These are phyloP conservation scores for Drosophila nigromelanica DNA, from an alignment of 1,140 invertebrate species.

Conservation along the genomic window DNA sequence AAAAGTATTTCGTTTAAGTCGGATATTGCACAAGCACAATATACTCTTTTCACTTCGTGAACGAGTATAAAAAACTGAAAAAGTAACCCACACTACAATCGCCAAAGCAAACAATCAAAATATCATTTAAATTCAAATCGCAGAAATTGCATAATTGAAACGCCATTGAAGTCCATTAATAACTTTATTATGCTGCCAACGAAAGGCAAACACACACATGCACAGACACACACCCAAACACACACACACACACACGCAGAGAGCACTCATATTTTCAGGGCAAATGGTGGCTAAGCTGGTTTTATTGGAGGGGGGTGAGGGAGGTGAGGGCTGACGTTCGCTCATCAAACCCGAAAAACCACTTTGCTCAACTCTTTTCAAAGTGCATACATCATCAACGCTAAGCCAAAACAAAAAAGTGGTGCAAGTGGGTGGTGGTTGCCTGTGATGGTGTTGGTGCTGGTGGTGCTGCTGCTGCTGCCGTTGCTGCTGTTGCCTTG, in stretches of 20 bases:
- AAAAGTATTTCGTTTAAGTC: no score
- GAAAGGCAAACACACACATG: constrained; percentile 56
- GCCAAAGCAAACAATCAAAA: constrained; percentile 73
- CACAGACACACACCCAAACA: no score
- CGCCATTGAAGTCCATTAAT: constrained; percentile 80
- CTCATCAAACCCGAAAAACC: constrained; percentile 80
- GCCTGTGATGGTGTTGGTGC: background rate
- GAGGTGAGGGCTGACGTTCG: constrained; percentile 64
- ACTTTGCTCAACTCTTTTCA: constrained; percentile 82
- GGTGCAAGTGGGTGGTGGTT: constrained; percentile 48
- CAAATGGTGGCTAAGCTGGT: background rate
- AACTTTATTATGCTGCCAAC: constrained; percentile 74
- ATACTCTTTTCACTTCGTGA: no score
- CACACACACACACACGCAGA: constrained; percentile 1
- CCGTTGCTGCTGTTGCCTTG: background rate
- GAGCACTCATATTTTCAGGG: constrained; percentile 44
- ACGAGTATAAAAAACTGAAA: constrained; percentile 14
- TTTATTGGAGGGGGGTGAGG: background rate
- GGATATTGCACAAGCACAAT: no score
- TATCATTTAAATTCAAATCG: constrained; percentile 81
- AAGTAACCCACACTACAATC: constrained; percentile 18
- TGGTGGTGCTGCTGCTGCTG: no score
- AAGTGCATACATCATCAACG: constrained; percentile 81
- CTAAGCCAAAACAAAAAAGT: constrained; percentile 80
- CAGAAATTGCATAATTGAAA: constrained; percentile 81